Conservation (phyloP, 2,888 invertebrate genomes). For the Priapulus caudatus region DNA sequence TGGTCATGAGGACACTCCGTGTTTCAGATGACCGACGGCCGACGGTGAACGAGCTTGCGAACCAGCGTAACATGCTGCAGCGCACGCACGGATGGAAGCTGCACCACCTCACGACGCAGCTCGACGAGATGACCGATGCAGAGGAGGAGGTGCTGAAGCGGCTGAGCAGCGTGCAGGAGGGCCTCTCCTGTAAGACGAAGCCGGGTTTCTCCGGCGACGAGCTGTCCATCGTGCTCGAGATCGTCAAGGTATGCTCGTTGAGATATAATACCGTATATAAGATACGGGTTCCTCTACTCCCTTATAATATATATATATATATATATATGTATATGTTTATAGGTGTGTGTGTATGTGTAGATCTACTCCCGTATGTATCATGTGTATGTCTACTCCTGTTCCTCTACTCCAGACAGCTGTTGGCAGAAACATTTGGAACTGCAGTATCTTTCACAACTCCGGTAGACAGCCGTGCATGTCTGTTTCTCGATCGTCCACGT, state of each 20-base stretch:
- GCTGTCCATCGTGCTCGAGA: constrained; percentile 29
- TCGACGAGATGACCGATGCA: constrained; percentile 60
- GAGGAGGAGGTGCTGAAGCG: constrained; percentile 28
- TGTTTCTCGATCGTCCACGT: too few relatives aligned
- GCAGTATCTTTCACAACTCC: too few relatives aligned
- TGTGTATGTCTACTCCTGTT: too few relatives aligned
- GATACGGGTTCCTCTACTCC: too few relatives aligned
- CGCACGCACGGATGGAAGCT: constrained; percentile 91
- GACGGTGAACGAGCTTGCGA: constrained; percentile 73
- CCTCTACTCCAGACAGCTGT: too few relatives aligned
- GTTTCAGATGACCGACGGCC: constrained; percentile 74
- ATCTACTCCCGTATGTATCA: too few relatives aligned
- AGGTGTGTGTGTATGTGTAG: too few relatives aligned
- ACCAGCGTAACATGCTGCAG: constrained; percentile 70
- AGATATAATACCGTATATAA: too few relatives aligned
- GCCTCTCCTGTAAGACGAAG: constrained; percentile 24
- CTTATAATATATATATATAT: background rate
- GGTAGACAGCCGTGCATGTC: too few relatives aligned
- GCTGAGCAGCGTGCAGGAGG: constrained; percentile 20
- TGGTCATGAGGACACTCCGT: too few relatives aligned
- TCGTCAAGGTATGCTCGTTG: constrained; percentile 30
- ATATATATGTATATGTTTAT: too few relatives aligned
- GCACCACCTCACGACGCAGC: constrained; percentile 76
- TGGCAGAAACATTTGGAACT: too few relatives aligned
- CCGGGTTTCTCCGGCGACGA: constrained; percentile 28